Conservation (phyloP, 2,888 invertebrate species). For the Corbicula japonica region DNA sequence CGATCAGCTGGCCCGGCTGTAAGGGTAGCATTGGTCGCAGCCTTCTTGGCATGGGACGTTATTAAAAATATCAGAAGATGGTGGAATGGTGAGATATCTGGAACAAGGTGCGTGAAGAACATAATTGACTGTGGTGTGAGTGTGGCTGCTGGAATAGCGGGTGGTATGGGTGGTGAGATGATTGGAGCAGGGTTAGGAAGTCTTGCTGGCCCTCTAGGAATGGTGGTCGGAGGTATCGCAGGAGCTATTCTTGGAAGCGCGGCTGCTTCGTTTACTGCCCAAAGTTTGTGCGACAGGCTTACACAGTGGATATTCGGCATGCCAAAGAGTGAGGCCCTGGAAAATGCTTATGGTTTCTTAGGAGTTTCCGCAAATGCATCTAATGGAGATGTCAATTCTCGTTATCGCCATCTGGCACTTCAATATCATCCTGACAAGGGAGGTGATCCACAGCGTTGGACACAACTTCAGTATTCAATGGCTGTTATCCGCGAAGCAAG, state of each 20-base stretch:
- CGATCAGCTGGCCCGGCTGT: background rate
- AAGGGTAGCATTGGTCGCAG: background rate
- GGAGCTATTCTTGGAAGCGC: background rate
- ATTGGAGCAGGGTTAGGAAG: background rate
- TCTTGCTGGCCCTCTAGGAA: background rate
- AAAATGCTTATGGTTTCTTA: slow-evolving; percentile 3
- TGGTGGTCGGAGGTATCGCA: background rate
- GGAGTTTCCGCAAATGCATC: background rate
- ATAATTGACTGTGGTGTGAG: slow-evolving; percentile 5
- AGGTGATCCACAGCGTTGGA: slow-evolving; percentile 3
- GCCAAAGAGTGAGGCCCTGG: slow-evolving; percentile 9
- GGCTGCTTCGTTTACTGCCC: background rate
- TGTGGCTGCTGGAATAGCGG: slow-evolving; percentile 9
- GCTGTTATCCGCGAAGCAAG: slow-evolving; percentile 7
- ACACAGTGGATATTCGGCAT: slow-evolving; percentile 9
- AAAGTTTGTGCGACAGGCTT: background rate
- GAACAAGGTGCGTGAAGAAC: slow-evolving; percentile 15
- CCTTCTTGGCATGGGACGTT: background rate
- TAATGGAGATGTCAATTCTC: background rate
- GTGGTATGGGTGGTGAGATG: slow-evolving; percentile 3
- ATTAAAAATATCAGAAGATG: slow-evolving; percentile 6
- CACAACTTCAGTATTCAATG: slow-evolving; percentile 15
- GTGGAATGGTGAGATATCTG: slow-evolving; percentile 21
- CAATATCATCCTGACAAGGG: slow-evolving; percentile 17
- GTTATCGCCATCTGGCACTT: slow-evolving; percentile 1